Evolutionary conservation across 2,888 invertebrate genomes (phyloP).

Genomic region (Pheosia tremula): DNA sequence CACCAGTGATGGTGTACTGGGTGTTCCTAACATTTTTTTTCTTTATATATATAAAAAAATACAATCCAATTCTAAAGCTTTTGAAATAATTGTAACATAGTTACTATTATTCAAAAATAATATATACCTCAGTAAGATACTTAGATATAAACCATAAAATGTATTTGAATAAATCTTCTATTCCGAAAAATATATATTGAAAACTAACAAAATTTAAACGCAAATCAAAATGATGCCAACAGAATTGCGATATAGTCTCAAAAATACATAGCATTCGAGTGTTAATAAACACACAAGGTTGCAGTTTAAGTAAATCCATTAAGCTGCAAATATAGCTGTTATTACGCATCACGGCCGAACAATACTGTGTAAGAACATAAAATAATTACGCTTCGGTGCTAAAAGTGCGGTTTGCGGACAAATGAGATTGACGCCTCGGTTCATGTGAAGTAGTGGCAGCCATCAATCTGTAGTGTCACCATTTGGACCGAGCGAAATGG

Average conservation of each 20-base stretch:
- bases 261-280: slow-evolving; percentile 1
- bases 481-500: slow-evolving; percentile 16
- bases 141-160: no score
- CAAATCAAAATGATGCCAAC: not conserved
- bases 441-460: slow-evolving; percentile 15
- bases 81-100: no score
- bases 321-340: slow-evolving; percentile 19
- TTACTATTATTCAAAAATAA: no score
- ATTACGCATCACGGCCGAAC: slow-evolving; percentile 37
- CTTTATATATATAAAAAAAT: no score
- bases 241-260: slow-evolving; percentile 1
- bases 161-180: no score
- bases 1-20: no score
- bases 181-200: no score
- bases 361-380: slow-evolving; percentile 28
- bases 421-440: slow-evolving; percentile 31
- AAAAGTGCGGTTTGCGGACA: slow-evolving; percentile 32
- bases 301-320: slow-evolving; percentile 29
- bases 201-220: not conserved
- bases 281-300: slow-evolving; percentile 41
- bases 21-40: no score
- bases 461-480: slow-evolving; percentile 12
- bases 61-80: no score
- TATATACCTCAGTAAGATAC: no score
- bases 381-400: slow-evolving; percentile 38